phyloP scores from a whole-genome alignment of 2,113 vertebrate genomes.

The Notarius quadriscutis region DNA sequence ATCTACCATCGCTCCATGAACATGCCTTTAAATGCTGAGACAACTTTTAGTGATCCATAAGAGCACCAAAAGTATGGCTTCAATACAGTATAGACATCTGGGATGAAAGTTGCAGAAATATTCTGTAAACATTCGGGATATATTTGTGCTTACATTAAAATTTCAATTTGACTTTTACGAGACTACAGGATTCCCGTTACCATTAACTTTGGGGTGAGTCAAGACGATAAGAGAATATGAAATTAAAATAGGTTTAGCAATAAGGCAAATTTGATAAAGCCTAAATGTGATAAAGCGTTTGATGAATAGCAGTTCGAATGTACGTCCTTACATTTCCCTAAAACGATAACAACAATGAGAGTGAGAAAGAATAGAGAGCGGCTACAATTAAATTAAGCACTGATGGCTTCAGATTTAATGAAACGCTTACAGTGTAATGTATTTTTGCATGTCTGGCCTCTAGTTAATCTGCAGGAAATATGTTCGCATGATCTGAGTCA shows the following conservation, averaged over 20 bases:
- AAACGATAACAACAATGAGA: constrained; percentile 1
- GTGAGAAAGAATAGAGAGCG: no score
- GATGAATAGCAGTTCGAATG: not conserved
- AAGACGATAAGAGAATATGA: not conserved
- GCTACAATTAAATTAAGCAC: constrained; percentile 9
- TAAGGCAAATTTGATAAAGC: not conserved
- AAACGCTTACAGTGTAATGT: not conserved
- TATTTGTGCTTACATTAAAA: not conserved
- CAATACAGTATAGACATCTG: not conserved
- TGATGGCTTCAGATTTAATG: not conserved
- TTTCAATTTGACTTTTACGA: not conserved
- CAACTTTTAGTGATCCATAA: not conserved
- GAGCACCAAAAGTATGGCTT: not conserved
- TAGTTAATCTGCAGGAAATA: constrained; percentile 14
- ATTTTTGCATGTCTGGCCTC: not conserved
- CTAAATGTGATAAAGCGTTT: not conserved
- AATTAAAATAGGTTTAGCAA: not conserved
- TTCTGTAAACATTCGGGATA: not conserved
- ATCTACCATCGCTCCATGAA: constrained; percentile 30
- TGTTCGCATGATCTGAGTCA: not conserved
- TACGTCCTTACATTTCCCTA: not conserved
- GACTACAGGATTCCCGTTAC: not conserved
- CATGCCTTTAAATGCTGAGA: constrained; percentile 29
- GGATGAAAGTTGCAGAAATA: not conserved
- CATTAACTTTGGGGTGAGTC: not conserved